These are phyloP conservation scores for Dendrolimus kikuchii DNA, from an alignment of 1,140 invertebrate species.

Conservation along the genomic window DNA sequence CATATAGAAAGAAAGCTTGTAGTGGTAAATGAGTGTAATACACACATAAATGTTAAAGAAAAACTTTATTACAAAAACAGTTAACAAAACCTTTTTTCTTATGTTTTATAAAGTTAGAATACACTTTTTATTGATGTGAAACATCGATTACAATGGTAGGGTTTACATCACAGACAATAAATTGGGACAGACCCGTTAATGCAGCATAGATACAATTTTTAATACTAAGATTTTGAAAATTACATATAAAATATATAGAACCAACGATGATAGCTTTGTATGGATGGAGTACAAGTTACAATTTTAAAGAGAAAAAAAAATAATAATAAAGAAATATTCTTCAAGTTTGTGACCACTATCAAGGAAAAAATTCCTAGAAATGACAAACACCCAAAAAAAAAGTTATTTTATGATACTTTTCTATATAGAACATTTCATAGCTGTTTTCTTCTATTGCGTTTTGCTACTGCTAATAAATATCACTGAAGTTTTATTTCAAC, in stretches of 20 bases:
- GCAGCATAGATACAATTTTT: neutral
- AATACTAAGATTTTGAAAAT: neutral
- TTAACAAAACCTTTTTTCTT: constrained; percentile 3
- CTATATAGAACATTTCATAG: no score
- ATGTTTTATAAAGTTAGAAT: constrained; percentile 2
- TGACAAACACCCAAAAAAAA: no score
- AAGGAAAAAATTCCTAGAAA: no score
- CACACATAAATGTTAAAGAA: constrained; percentile 1
- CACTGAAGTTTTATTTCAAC: no score
- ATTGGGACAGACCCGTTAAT: neutral
- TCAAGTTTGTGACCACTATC: no score
- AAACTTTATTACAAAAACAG: constrained; percentile 7
- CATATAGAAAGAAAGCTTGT: neutral
- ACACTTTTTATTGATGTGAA: no score
- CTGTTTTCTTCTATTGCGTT: no score
- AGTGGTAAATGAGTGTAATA: neutral
- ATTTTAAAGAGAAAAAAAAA: no score
- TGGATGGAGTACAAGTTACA: no score
- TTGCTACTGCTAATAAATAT: no score
- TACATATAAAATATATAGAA: neutral
- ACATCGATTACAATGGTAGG: neutral
- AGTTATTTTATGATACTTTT: no score
- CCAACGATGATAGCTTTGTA: neutral
- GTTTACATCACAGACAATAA: constrained; percentile 3
- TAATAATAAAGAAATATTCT: no score